Percentiles rank a stretch among this genome's conserved stretches.
Evolutionary conservation across 2,888 invertebrate genomes (phyloP).

Genomic region (Laothoe populi): DNA sequence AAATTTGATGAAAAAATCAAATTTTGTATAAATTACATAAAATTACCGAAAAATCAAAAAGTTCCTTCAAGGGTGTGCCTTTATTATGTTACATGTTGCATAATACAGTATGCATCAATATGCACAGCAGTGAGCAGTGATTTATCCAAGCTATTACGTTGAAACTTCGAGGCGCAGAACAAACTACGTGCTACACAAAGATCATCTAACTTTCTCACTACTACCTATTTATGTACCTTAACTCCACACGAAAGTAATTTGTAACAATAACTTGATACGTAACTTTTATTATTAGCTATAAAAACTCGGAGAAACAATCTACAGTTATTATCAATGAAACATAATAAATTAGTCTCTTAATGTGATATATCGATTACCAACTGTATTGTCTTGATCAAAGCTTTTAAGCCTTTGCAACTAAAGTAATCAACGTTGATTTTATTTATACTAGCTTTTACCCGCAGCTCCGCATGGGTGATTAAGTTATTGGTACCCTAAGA

Average conservation of each 20-base stretch:
- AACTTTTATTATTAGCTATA: slow-evolving; percentile 43
- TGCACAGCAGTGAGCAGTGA: slow-evolving; percentile 32
- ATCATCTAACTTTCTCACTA: slow-evolving; percentile 25
- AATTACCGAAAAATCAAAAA: no score
- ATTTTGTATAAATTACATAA: neutral
- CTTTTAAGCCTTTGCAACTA: neutral
- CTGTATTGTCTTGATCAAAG: neutral
- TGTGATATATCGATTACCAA: neutral
- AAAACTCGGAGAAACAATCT: slow-evolving; percentile 23
- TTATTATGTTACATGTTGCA: no score
- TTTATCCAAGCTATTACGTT: slow-evolving; percentile 24
- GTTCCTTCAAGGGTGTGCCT: no score
- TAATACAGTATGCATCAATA: neutral
- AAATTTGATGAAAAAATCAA: no score
- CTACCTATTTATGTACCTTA: slow-evolving; percentile 27
- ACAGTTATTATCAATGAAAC: slow-evolving; percentile 14
- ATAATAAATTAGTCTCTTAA: neutral
- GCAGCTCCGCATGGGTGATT: no score
- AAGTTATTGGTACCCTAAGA: no score
- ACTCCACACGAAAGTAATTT: slow-evolving; percentile 45
- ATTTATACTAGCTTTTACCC: no score
- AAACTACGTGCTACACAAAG: slow-evolving; percentile 26
- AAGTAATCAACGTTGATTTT: neutral
- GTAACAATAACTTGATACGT: slow-evolving; percentile 42
- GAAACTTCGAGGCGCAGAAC: slow-evolving; percentile 13